Conservation (phyloP, 2,113 vertebrate genomes). For the Petroica traversi region DNA sequence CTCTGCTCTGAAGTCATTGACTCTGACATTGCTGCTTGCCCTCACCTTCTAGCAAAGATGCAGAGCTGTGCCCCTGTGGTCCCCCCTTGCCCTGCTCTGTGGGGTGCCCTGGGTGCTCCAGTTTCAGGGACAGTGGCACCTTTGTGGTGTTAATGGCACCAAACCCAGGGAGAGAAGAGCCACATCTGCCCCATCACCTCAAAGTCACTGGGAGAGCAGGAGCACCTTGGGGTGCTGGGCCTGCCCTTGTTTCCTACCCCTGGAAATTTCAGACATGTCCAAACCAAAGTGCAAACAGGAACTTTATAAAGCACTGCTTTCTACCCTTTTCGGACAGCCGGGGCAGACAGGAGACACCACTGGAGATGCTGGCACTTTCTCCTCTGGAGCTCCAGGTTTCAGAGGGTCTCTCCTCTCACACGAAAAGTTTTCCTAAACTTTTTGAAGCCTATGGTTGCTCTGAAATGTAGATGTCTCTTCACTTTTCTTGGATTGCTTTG, state of each 20-base stretch:
- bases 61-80: neutral
- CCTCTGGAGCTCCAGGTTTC: neutral
- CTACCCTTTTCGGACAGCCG: neutral
- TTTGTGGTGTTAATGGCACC: neutral
- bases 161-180: neutral
- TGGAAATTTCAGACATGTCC: no score
- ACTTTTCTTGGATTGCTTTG: neutral
- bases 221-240: neutral
- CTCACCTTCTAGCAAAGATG: neutral
- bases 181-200: neutral
- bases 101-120: neutral
- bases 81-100: neutral
- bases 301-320: neutral
- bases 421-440: neutral
- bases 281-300: neutral
- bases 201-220: fast-evolving
- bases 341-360: neutral
- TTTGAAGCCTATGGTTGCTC: neutral
- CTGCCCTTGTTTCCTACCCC: neutral
- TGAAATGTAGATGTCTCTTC: neutral
- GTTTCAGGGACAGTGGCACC: fast-evolving
- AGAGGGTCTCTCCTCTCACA: neutral
- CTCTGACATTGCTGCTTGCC: neutral
- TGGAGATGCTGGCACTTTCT: neutral
- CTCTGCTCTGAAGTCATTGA: neutral